Evolutionary conservation across 2,888 invertebrate genomes (phyloP).

Genomic region (Mesochorus sp.): DNA sequence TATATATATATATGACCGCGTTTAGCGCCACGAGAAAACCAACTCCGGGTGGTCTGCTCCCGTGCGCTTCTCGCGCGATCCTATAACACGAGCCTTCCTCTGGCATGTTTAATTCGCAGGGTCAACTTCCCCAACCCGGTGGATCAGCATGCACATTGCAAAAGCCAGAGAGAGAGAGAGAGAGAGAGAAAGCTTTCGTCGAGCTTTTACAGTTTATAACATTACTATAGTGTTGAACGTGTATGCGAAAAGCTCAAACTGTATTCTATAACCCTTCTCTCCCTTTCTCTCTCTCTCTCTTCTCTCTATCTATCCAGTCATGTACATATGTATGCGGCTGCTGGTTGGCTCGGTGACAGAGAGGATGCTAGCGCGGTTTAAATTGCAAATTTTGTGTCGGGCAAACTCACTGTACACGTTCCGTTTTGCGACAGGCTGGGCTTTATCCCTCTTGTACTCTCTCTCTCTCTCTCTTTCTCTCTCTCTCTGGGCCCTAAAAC

Average conservation of each 20-base stretch:
- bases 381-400: slow-evolving; percentile 77
- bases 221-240: slow-evolving; percentile 18
- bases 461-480: neutral
- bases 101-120: slow-evolving; percentile 58
- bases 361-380: slow-evolving; percentile 70
- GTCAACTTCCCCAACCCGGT: slow-evolving; percentile 50
- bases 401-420: slow-evolving; percentile 67
- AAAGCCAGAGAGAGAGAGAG: neutral
- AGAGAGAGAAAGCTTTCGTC: slow-evolving; percentile 8
- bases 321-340: slow-evolving; percentile 60
- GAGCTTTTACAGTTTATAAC: slow-evolving; percentile 54
- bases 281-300: slow-evolving; percentile 13
- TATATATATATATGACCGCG: no score
- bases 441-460: slow-evolving; percentile 21
- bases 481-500: slow-evolving; percentile 19
- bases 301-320: slow-evolving; percentile 2
- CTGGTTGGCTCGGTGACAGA: slow-evolving; percentile 49
- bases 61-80: neutral
- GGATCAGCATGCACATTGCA: slow-evolving; percentile 30
- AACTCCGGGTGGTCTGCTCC: neutral
- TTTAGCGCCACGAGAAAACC: neutral
- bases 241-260: slow-evolving; percentile 35
- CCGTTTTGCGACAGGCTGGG: slow-evolving; percentile 52
- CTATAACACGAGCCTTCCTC: neutral
- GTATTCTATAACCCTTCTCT: slow-evolving; percentile 38